phyloP scores from a whole-genome alignment of 2,888 invertebrate genomes.

The Allygus modestus region DNA sequence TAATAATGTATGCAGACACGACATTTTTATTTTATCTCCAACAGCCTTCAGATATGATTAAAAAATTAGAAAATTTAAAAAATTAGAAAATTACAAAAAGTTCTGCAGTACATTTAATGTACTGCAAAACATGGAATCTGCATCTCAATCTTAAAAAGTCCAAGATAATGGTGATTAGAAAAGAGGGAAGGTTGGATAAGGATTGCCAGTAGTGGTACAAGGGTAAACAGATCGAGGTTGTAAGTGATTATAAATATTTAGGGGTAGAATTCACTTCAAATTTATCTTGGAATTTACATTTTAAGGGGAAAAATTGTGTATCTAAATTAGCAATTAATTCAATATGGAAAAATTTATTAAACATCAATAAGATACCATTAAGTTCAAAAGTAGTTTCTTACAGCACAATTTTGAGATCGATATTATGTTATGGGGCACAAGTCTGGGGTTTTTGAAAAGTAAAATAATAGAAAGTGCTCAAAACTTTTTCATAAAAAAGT shows the following conservation, averaged over 20 bases:
- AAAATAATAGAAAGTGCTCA: constrained; percentile 20
- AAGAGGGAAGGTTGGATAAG: constrained; percentile 4
- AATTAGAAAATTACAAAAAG: constrained; percentile 60
- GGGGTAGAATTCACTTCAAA: constrained; percentile 29
- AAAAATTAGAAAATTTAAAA: constrained; percentile 60
- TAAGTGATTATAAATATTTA: constrained; percentile 55
- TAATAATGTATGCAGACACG: constrained; percentile 67
- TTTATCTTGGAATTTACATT: constrained; percentile 29
- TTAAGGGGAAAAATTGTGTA: neutral
- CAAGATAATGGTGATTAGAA: constrained; percentile 67
- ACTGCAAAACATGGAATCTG: constrained; percentile 65
- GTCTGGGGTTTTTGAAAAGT: constrained; percentile 57
- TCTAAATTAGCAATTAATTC: constrained; percentile 47
- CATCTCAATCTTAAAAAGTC: constrained; percentile 67
- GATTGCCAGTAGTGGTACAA: constrained; percentile 6
- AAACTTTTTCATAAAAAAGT: constrained; percentile 54
- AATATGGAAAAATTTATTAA: constrained; percentile 41
- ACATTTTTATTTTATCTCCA: constrained; percentile 65
- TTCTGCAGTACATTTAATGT: too few species aligned
- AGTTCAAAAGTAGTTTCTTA: constrained; percentile 49
- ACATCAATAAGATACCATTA: neutral
- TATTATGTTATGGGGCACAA: constrained; percentile 50
- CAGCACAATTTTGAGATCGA: constrained; percentile 37
- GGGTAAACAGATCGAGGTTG: constrained; percentile 36
- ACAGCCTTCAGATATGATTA: constrained; percentile 63